Evolutionary conservation across 2,888 invertebrate species (phyloP).

Genomic region (Cyaniris semiargus): DNA sequence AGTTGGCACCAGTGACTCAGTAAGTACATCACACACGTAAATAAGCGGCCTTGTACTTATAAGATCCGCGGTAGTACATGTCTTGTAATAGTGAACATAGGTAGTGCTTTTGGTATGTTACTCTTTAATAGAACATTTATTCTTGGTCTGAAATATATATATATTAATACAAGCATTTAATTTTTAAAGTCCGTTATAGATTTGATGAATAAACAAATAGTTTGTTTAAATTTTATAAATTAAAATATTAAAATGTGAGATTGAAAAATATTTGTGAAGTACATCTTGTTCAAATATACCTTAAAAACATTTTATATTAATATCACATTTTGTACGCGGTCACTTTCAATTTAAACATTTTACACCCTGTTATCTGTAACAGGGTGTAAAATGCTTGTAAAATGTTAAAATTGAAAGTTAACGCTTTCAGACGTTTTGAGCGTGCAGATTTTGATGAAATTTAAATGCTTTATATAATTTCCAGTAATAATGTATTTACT

Average conservation of each 20-base stretch:
- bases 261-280: too few relatives aligned
- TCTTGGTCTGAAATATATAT: neutral
- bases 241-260: too few relatives aligned
- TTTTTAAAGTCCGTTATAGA: neutral
- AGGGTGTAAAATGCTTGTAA: too few relatives aligned
- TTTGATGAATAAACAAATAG: too few relatives aligned
- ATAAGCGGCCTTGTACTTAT: slow-evolving; percentile 24
- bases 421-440: neutral
- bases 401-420: too few relatives aligned
- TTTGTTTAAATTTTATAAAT: too few relatives aligned
- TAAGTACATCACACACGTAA: slow-evolving; percentile 36
- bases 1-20: slow-evolving; percentile 38
- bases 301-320: too few relatives aligned
- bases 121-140: neutral
- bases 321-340: too few relatives aligned
- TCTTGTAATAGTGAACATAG: neutral
- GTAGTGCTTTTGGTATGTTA: slow-evolving; percentile 18
- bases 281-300: too few relatives aligned
- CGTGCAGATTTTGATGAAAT: neutral
- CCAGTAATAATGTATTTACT: slow-evolving; percentile 37
- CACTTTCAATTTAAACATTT: too few relatives aligned
- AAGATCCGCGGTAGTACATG: slow-evolving; percentile 13
- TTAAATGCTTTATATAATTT: neutral
- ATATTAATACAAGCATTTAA: neutral
- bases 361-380: too few relatives aligned